Base-by-base conservation (phyloP, 2,797 vertebrate species). In the Coreius guichenoti region DNA sequence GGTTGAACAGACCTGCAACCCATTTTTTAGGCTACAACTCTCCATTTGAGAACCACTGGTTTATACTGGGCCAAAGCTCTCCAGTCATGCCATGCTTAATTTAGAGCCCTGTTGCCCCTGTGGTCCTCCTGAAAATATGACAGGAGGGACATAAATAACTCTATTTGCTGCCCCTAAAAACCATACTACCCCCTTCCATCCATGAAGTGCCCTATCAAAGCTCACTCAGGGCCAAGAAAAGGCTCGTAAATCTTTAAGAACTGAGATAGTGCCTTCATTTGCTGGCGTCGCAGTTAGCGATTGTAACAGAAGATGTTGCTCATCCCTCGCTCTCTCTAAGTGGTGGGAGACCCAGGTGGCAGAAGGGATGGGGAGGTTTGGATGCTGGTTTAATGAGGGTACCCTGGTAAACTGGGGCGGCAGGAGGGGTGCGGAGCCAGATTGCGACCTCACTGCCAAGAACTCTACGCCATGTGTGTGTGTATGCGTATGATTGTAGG, bases 31-130 rank as follows among this genome's bases (percentile, higher is more conserved):
- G 51, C 19, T n/a, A 3, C 1, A 0, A n/a, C 54, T n/a, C 23
- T 6, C 61, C 43, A 47, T 43, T 67, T 80, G 83, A 56, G 51
- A 72, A 61, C 43, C 83, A 72, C 70, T n/a, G 76, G 73, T 61
- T 93, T 94, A 86, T 89, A 89, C 91, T 88, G 89, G 63, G 88
- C 92, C 90, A 87, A 90, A 89, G 87, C 89, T 87, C 89, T 91
- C 84, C 49, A 92, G 90, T 90, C 91, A 91, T 88, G 92, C 86
- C 88, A 86, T 67, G 85, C 91, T 91, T 83, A 91, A 92, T 91
- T 89, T 84, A 49, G 83, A 90, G 89, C 90, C 21, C 89, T 88
- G 86, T 91, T 89, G 82, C 89, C 88, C 81, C 49, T 85, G 80
- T 88, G 78, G 69, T 84, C 89, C 83, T 73, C 84, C 79, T 87